These are phyloP conservation scores for Acleris holmiana DNA, from an alignment of 2,888 invertebrate species.

Conservation along the genomic window DNA sequence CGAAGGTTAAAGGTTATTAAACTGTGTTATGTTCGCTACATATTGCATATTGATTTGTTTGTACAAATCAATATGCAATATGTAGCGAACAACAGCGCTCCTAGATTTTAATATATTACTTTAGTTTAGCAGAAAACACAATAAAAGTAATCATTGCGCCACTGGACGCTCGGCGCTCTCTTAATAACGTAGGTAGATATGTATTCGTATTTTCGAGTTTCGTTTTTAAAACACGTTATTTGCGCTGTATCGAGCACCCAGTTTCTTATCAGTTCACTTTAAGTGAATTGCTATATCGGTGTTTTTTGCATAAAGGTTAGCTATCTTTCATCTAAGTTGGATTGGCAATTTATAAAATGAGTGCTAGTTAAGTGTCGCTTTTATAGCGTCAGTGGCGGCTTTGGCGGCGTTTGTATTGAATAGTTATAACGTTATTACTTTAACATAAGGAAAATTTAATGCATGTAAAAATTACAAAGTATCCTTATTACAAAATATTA, in stretches of 20 bases:
- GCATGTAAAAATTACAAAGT: too few species aligned
- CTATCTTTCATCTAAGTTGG: slow-evolving; percentile 8
- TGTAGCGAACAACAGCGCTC: too few species aligned
- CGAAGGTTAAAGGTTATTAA: too few species aligned
- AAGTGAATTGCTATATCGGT: slow-evolving; percentile 15
- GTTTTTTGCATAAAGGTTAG: not conserved
- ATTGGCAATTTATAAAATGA: slow-evolving; percentile 1
- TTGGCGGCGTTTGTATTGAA: not conserved
- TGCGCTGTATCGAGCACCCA: slow-evolving; percentile 10
- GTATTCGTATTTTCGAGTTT: slow-evolving; percentile 48
- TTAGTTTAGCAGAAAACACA: too few species aligned
- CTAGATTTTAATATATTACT: too few species aligned
- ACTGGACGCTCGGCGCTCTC: too few species aligned
- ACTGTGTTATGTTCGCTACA: too few species aligned
- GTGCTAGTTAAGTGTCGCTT: not conserved
- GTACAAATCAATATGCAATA: too few species aligned
- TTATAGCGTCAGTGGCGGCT: not conserved
- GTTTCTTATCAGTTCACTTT: slow-evolving; percentile 27
- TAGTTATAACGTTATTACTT: not conserved
- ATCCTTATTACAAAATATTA: too few species aligned
- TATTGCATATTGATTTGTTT: too few species aligned
- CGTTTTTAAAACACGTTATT: slow-evolving; percentile 39
- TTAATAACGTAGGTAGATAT: slow-evolving; percentile 64
- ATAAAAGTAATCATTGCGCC: too few species aligned
- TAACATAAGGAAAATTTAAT: too few species aligned